These are phyloP conservation scores for Chinchilla lanigera DNA, from an alignment of 2,113 vertebrate genomes.

Conservation along the genomic window DNA sequence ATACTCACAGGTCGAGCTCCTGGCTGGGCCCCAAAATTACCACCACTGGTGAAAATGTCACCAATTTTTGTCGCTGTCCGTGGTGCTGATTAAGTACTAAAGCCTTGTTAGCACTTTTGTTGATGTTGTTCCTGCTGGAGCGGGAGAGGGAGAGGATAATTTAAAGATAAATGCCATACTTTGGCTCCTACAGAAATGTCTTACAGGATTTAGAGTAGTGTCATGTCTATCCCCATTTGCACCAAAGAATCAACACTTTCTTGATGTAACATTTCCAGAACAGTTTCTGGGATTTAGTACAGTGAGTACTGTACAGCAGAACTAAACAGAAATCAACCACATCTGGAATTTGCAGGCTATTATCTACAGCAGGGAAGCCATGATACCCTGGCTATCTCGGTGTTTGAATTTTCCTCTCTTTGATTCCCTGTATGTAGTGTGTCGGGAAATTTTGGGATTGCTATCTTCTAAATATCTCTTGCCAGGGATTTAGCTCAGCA, in stretches of 20 bases:
- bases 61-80: neutral
- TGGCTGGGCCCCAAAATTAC: fast-evolving
- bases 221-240: neutral
- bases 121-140: neutral
- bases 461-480: neutral
- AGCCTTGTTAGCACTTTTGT: fast-evolving
- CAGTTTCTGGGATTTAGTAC: neutral
- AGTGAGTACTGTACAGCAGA: neutral
- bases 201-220: neutral
- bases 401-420: neutral
- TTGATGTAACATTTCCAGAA: neutral
- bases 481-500: too few relatives aligned
- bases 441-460: neutral
- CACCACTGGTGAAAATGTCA: fast-evolving
- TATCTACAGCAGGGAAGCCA: neutral
- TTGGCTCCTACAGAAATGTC: neutral
- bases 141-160: neutral
- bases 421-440: neutral
- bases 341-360: neutral
- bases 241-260: neutral
- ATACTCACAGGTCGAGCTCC: fast-evolving
- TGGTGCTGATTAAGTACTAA: slow-evolving; percentile 22
- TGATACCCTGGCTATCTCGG: neutral
- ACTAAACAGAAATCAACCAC: neutral
- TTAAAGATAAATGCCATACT: neutral